Evolutionary conservation across 2,797 vertebrate genomes (phyloP).

Genomic region (Okamejei kenojei): DNA sequence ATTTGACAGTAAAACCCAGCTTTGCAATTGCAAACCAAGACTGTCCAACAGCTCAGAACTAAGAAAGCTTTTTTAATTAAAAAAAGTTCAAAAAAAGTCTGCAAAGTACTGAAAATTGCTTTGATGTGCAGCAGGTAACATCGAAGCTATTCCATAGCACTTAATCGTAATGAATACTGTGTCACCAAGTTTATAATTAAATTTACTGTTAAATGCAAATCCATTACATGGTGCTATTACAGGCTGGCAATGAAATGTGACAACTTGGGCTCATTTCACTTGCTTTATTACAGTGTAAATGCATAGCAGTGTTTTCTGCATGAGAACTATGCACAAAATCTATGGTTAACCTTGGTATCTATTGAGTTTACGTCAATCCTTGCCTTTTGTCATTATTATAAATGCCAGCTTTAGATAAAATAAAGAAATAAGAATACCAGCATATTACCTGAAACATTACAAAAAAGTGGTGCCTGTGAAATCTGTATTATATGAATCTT

Average conservation of each 20-base stretch:
- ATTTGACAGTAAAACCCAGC: slow-evolving; percentile 57
- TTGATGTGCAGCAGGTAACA: slow-evolving; percentile 74
- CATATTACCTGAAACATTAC: slow-evolving; percentile 88
- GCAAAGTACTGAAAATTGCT: slow-evolving; percentile 57
- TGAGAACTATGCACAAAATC: slow-evolving; percentile 96
- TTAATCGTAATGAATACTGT: slow-evolving; percentile 69
- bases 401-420: slow-evolving; percentile 83
- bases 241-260: slow-evolving; percentile 72
- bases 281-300: slow-evolving; percentile 82
- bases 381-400: slow-evolving; percentile 79
- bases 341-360: slow-evolving; percentile 79
- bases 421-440: slow-evolving; percentile 85
- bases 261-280: slow-evolving; percentile 71
- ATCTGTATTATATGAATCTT: slow-evolving; percentile 95
- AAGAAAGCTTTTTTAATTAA: slow-evolving; percentile 40
- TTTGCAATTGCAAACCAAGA: slow-evolving; percentile 63
- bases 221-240: slow-evolving; percentile 87
- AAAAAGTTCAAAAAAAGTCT: slow-evolving; percentile 48
- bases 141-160: slow-evolving; percentile 74
- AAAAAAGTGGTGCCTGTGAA: slow-evolving; percentile 98
- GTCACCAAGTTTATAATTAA: slow-evolving; percentile 73
- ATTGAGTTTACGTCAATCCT: slow-evolving; percentile 73
- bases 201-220: slow-evolving; percentile 76
- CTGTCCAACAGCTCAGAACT: slow-evolving; percentile 64
- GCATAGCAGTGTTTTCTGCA: slow-evolving; percentile 94